Evolutionary conservation across 2,113 vertebrate species (phyloP).

Genomic region (Lagopus muta): DNA sequence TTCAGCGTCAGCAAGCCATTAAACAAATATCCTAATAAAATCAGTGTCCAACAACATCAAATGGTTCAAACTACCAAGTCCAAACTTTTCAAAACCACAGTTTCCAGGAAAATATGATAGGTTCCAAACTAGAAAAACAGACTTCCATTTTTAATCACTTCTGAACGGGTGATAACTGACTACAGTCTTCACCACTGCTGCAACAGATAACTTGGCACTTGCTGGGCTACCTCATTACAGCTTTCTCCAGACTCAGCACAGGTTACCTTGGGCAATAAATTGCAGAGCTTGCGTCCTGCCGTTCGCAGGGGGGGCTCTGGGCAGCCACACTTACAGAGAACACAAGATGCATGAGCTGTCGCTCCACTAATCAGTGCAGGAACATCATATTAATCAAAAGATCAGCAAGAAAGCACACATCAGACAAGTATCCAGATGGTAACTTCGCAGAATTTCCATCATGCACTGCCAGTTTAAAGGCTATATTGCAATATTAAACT

Average conservation of each 20-base stretch:
- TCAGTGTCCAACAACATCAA: neutral
- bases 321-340: conserved; percentile 23
- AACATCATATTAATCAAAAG: conserved; percentile 42
- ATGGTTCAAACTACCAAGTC: neutral
- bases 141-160: neutral
- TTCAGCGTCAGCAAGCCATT: neutral
- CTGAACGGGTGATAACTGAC: neutral
- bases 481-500: neutral
- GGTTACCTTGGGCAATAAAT: conserved; percentile 18
- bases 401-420: neutral
- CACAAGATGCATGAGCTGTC: conserved; percentile 60
- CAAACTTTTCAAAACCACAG: neutral
- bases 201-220: neutral
- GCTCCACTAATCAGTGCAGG: neutral
- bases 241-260: conserved; percentile 34
- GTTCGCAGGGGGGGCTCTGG: neutral
- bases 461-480: neutral
- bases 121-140: neutral
- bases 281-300: neutral
- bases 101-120: neutral
- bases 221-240: conserved; percentile 27
- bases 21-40: neutral
- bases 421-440: neutral
- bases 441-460: neutral
- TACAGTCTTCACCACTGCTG: neutral